A percentile compares a stretch with the other conserved stretches of the same genome.
These are phyloP conservation scores for Coluber constrictor DNA, from an alignment of 2,797 vertebrate species.

Conservation along the genomic window DNA sequence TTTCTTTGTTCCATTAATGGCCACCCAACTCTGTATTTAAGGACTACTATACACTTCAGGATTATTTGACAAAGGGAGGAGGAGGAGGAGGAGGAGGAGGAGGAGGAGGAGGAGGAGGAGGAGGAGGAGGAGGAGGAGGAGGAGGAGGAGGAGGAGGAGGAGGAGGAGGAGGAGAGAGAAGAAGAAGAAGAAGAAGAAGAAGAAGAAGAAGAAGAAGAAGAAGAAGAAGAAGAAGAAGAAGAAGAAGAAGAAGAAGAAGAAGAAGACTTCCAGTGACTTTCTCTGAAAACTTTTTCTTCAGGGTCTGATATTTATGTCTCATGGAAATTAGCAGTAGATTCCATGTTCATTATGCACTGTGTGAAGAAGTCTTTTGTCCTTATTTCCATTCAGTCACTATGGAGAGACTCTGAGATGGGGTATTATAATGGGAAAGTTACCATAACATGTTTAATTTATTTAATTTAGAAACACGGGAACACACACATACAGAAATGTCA, in stretches of 20 bases:
- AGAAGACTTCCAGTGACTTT: no score
- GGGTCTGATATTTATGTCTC: not conserved
- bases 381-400: not conserved
- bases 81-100: not conserved
- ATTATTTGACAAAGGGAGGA: not conserved
- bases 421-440: not conserved
- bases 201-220: no score
- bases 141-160: no score
- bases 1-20: not conserved
- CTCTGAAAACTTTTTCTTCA: not conserved
- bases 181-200: no score
- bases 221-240: no score
- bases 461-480: not conserved
- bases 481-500: not conserved
- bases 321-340: not conserved
- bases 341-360: not conserved
- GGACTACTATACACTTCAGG: not conserved
- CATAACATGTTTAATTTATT: not conserved
- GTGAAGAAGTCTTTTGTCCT: not conserved
- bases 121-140: no score
- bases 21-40: not conserved
- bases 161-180: accelerated
- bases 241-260: no score
- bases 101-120: no score
- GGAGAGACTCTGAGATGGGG: not conserved